These are phyloP conservation scores for Reticulitermes speratus DNA, from an alignment of 1,140 invertebrate genomes.

Conservation along the genomic window DNA sequence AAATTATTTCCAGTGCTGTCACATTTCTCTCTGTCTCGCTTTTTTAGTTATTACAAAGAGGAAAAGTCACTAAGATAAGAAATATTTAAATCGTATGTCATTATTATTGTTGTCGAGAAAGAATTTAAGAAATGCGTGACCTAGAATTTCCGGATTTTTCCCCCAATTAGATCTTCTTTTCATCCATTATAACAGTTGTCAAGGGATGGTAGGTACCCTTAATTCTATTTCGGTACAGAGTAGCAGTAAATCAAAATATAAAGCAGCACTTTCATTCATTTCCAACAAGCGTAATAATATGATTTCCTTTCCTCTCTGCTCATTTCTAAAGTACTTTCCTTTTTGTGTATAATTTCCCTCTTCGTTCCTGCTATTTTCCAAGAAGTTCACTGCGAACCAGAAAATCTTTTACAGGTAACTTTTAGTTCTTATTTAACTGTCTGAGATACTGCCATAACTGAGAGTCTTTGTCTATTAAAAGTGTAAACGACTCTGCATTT, in stretches of 20 bases:
- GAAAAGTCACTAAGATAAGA: neutral
- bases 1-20: neutral
- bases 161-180: neutral
- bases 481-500: neutral
- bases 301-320: neutral
- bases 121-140: neutral
- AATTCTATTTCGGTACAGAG: neutral
- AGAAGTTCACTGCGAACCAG: neutral
- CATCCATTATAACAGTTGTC: neutral
- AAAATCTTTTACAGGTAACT: neutral
- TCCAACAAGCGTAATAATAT: neutral
- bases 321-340: neutral
- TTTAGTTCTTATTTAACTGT: neutral
- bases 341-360: neutral
- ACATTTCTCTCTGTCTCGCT: neutral
- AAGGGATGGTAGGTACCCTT: neutral
- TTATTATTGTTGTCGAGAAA: neutral
- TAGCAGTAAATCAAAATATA: neutral
- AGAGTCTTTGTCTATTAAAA: neutral
- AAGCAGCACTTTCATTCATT: neutral
- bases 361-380: neutral
- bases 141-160: neutral
- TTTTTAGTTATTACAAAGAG: neutral
- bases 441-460: neutral
- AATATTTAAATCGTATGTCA: neutral